phyloP scores from a whole-genome alignment of 2,888 invertebrate genomes.

The Hofmannophila pseudospretella region DNA sequence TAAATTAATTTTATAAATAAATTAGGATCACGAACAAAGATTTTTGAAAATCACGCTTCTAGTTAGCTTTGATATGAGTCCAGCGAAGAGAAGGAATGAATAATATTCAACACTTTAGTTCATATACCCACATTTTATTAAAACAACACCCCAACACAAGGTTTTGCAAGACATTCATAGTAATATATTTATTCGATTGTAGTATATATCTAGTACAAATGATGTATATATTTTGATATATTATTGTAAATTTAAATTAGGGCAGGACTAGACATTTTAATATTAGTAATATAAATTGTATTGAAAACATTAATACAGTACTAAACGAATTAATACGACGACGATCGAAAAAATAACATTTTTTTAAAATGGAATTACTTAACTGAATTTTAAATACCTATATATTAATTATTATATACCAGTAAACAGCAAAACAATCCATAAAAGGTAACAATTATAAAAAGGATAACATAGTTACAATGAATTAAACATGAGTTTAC shows the following conservation, averaged over 20 bases:
- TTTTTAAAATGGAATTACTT: not conserved
- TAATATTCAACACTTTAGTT: too few species aligned
- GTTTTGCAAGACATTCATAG: constrained; percentile 16
- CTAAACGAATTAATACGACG: too few species aligned
- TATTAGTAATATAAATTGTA: constrained; percentile 10
- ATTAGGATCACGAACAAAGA: too few species aligned
- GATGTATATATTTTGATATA: constrained; percentile 12
- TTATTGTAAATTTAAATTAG: constrained; percentile 15
- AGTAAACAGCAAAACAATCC: not conserved
- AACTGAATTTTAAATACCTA: not conserved
- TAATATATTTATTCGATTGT: constrained; percentile 8
- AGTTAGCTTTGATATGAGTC: too few species aligned
- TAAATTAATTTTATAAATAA: too few species aligned
- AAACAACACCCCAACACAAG: constrained; percentile 36
- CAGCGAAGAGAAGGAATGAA: too few species aligned
- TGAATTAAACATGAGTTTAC: too few species aligned
- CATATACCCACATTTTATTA: constrained; percentile 76
- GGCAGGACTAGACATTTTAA: constrained; percentile 29
- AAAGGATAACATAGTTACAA: too few species aligned
- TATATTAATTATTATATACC: not conserved
- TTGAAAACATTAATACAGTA: not conserved
- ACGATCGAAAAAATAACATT: constrained; percentile 4
- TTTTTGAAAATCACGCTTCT: too few species aligned
- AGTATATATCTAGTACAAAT: constrained; percentile 6
- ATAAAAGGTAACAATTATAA: not conserved